Evolutionary conservation across 2,888 invertebrate genomes (phyloP).

Genomic region (Zhengitettix transpicula): DNA sequence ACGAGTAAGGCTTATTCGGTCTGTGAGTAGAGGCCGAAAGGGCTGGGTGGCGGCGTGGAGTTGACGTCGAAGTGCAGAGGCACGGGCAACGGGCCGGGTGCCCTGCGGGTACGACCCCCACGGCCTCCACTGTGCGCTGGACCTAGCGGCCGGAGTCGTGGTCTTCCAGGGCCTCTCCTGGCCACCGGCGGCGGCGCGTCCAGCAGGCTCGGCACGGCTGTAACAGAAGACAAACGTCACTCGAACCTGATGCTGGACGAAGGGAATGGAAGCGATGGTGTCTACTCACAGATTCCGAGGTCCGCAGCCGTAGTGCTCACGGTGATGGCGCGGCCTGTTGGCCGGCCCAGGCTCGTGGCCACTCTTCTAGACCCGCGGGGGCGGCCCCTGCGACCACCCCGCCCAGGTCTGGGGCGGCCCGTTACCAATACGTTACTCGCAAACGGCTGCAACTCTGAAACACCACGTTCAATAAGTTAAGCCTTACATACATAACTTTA

Average conservation of each 20-base stretch:
- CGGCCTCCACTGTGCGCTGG: background rate
- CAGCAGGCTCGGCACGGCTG: background rate
- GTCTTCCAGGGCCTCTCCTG: background rate
- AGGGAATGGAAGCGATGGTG: background rate
- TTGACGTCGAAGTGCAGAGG: background rate
- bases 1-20: background rate
- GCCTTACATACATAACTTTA: background rate
- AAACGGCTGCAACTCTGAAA: constrained; percentile 1
- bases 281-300: constrained; percentile 11
- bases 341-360: constrained; percentile 15
- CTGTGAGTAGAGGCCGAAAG: background rate
- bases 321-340: constrained; percentile 4
- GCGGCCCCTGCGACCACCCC: constrained; percentile 50
- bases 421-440: constrained; percentile 11
- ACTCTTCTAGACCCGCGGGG: constrained; percentile 56
- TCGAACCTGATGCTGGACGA: background rate
- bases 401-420: constrained; percentile 21
- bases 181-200: background rate
- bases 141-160: background rate
- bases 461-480: no score
- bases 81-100: background rate
- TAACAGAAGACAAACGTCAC: background rate
- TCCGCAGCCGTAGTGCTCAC: constrained; percentile 11
- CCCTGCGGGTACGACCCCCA: background rate
- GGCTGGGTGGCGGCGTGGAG: background rate